Evolutionary conservation across 2,113 vertebrate species (phyloP).

Genomic region (Atrichornis clamosus): DNA sequence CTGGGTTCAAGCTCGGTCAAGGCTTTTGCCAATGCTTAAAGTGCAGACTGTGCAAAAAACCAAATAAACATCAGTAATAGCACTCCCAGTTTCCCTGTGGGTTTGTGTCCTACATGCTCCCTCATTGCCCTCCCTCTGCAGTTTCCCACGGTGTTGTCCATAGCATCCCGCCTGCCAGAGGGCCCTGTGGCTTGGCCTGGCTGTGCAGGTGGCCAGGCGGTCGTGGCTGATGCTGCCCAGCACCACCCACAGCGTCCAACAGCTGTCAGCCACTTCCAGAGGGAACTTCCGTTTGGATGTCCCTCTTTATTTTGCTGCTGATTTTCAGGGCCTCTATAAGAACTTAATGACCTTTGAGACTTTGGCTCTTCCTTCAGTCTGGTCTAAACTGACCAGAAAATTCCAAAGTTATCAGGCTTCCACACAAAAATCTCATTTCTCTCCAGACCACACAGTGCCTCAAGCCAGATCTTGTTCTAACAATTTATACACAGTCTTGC

Average conservation of each 20-base stretch:
- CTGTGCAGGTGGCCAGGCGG: rapidly evolving
- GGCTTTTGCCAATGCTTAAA: neutral
- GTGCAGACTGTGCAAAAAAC: neutral
- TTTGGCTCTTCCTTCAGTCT: neutral
- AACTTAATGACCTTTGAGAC: neutral
- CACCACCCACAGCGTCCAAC: rapidly evolving
- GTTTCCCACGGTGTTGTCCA: neutral
- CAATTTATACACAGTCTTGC: neutral
- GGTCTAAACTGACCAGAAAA: neutral
- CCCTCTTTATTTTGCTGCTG: neutral
- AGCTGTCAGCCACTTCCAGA: neutral
- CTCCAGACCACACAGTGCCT: neutral
- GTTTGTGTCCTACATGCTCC: neutral
- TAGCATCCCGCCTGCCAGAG: neutral
- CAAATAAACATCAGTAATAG: neutral
- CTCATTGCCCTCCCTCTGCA: neutral
- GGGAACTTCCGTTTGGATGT: neutral
- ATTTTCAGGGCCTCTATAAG: neutral
- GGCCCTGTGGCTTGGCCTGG: neutral
- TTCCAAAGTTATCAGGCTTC: neutral
- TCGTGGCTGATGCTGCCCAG: neutral
- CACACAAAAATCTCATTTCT: neutral
- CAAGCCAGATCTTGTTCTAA: neutral
- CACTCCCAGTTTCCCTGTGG: neutral
- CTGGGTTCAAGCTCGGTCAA: neutral